Base-by-base conservation (phyloP, 1,140 invertebrate species). In the Papilio polytes region DNA sequence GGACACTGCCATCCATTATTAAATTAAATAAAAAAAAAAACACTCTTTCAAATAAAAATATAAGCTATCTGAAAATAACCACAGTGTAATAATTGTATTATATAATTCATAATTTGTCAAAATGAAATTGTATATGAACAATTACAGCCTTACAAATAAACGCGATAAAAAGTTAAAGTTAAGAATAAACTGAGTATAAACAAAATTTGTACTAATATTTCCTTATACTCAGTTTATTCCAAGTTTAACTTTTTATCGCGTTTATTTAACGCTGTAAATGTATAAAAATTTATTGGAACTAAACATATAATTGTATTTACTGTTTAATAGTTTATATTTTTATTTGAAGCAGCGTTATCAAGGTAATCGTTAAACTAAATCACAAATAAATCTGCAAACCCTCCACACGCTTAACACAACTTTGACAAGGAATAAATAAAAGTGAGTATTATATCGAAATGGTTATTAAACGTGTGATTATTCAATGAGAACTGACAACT, bases 1-100 rank as follows among this genome's bases (percentile, higher is more conserved):
- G 13, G 13, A 76, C 44, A 76, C 74, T 76, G 74, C 74, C 74
- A 51, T 76, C 74, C 74, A 15, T 53, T 53, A 53, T n/a, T 73
- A 73, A n/a, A 70, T 15, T 12, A 3, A 26, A 22, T 70, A 9
- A 56, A 9, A 56, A 20, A 56, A 20, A 20, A 18, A 20, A 56
- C 18, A 9, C 53, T 56, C n/a, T 56, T 56, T 20, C n/a, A 56
- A 56, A 56, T 20, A 1, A 56, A 56, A 56, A 56, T 56, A 56
- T 2, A 20, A 48, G 9, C 7, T 6, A 9, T 56, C 3, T 56
- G 13, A 53, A 53, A 51, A 18, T 3, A 36, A 36, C 2, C 1
- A 36, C 36, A 4, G 3, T 36, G 3, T 4, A 36, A 36, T 36
- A 36, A 36, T 36, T 36, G 6, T 41, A 41, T 41, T 41, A 36